phyloP scores from a whole-genome alignment of 1,140 invertebrate species.

The Aphis gossypii region DNA sequence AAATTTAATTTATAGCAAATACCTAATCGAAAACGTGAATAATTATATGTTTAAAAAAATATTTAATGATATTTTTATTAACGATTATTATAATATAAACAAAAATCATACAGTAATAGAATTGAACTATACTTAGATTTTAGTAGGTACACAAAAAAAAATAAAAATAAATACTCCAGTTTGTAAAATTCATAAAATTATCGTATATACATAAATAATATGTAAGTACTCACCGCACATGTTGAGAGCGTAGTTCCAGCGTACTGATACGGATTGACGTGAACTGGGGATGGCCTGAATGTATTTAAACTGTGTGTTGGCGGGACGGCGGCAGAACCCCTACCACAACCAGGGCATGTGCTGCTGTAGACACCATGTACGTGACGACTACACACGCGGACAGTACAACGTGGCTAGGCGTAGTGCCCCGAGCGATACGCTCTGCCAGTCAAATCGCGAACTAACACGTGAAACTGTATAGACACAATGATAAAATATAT shows the following conservation, averaged over 20 bases:
- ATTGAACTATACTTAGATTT: not conserved
- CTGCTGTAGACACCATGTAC: not conserved
- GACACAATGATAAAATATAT: not conserved
- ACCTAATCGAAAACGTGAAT: not conserved
- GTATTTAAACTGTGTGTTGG: constrained; percentile 52
- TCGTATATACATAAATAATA: not conserved
- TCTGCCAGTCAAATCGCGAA: constrained; percentile 49
- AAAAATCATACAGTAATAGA: not conserved
- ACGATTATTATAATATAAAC: not conserved
- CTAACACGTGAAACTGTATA: constrained; percentile 37
- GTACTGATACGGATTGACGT: constrained; percentile 33
- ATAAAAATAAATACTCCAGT: not conserved
- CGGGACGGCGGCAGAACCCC: constrained; percentile 38
- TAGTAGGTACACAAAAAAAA: not conserved
- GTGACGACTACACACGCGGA: not conserved
- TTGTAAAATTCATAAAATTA: not conserved
- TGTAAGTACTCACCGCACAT: constrained; percentile 49
- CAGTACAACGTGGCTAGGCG: constrained; percentile 10
- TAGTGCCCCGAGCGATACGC: constrained; percentile 27
- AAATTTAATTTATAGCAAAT: not conserved
- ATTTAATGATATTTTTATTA: not conserved
- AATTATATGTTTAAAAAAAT: not conserved
- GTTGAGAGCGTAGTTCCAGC: not conserved
- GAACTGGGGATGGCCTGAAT: not conserved
- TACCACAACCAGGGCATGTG: constrained; percentile 3